Conservation (phyloP, 2,797 vertebrate species). For the Channallabes apus region DNA sequence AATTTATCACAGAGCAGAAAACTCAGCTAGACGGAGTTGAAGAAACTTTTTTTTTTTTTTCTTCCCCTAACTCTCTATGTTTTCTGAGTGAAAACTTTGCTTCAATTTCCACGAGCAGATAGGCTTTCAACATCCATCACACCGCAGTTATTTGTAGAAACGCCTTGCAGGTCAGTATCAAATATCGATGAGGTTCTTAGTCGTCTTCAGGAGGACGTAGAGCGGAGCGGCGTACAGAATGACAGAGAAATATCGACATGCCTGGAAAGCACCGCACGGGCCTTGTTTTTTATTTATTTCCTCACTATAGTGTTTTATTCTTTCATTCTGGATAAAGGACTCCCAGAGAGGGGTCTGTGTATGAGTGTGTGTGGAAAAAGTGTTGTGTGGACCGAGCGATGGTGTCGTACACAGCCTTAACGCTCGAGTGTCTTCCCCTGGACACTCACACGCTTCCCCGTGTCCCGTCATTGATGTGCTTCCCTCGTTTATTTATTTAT, state of each 20-base stretch:
- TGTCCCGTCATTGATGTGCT: conserved; percentile 44
- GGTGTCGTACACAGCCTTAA: conserved; percentile 2
- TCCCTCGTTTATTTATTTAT: conserved; percentile 49
- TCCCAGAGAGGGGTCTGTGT: background rate
- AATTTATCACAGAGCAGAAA: background rate
- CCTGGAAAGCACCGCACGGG: background rate
- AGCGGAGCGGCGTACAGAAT: conserved; percentile 8
- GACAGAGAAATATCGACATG: conserved; percentile 2
- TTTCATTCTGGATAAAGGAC: background rate
- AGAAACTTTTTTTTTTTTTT: background rate
- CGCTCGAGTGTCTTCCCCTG: conserved; percentile 28
- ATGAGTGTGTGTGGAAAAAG: background rate
- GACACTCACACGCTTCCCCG: conserved; percentile 18
- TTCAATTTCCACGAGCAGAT: background rate
- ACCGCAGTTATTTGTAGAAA: background rate
- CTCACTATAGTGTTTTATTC: background rate
- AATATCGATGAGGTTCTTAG: conserved; percentile 28
- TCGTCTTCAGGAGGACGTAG: conserved; percentile 10
- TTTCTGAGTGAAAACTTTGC: background rate
- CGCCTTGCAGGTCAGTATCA: conserved; percentile 37
- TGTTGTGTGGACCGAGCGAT: background rate
- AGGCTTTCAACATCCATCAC: conserved; percentile 1
- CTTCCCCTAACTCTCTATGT: too few species aligned
- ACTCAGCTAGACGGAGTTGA: too few species aligned
- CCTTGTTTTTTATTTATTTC: background rate